Percentiles rank a stretch among this genome's conserved stretches.
phyloP scores from a whole-genome alignment of 2,113 vertebrate genomes.

The Brevimyrus niger region DNA sequence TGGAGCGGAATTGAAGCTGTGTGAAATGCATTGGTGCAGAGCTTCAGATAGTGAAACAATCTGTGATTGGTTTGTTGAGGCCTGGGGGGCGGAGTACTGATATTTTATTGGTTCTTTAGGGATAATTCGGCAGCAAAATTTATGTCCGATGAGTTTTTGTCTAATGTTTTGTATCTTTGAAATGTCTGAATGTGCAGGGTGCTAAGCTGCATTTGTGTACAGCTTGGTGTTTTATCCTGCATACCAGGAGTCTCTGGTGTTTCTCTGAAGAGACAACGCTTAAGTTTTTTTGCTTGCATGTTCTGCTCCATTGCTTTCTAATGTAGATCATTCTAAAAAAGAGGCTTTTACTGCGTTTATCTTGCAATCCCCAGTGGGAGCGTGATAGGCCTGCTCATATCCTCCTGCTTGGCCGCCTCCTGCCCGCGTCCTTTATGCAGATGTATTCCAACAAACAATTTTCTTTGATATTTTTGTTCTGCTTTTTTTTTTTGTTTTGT shows the following conservation, averaged over 20 bases:
- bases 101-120: neutral
- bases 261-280: neutral
- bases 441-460: neutral
- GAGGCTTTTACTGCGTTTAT: slow-evolving; percentile 16
- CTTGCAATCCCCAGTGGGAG: slow-evolving; percentile 4
- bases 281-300: neutral
- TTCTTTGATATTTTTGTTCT: neutral
- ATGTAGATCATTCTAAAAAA: slow-evolving; percentile 30
- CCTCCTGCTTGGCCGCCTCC: neutral
- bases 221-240: neutral
- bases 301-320: slow-evolving; percentile 19
- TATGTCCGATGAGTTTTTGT: neutral
- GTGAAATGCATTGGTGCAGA: neutral
- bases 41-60: neutral
- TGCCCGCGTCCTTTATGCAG: neutral
- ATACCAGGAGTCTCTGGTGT: neutral
- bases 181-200: neutral
- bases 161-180: neutral
- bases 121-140: neutral
- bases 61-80: neutral
- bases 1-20: neutral
- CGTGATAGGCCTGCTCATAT: neutral
- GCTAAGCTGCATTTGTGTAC: neutral
- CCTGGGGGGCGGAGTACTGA: neutral
- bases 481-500: neutral